Percentiles rank a stretch among this genome's conserved stretches.
phyloP scores from a whole-genome alignment of 2,113 vertebrate genomes.

The Otus sunia region DNA sequence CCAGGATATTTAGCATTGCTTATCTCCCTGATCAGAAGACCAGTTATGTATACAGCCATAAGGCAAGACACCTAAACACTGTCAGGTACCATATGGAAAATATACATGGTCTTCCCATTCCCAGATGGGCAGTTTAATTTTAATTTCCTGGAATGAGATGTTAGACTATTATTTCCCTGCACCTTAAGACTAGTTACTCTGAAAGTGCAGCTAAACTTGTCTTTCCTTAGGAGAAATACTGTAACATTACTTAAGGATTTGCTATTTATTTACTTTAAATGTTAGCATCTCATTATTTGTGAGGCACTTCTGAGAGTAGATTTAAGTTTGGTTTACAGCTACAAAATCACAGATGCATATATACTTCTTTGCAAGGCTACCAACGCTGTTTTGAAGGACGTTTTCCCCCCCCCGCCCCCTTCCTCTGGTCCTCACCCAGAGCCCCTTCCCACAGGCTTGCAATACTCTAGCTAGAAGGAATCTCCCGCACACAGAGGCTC shows the following conservation, averaged over 20 bases:
- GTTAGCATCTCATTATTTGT: neutral
- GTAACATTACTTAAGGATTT: neutral
- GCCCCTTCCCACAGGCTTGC: neutral
- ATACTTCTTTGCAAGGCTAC: neutral
- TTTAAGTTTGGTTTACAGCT: neutral
- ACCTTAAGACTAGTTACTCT: neutral
- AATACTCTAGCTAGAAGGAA: too few relatives aligned
- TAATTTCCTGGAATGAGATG: neutral
- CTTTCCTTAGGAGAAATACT: neutral
- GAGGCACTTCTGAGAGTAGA: neutral
- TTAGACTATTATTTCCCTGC: neutral
- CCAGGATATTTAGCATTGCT: neutral
- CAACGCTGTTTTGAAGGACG: neutral
- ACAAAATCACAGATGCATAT: neutral
- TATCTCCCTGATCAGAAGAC: neutral
- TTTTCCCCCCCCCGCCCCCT: fast-evolving
- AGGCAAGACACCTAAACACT: neutral
- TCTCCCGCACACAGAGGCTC: neutral
- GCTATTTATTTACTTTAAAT: neutral
- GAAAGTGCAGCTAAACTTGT: neutral
- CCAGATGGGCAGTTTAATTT: neutral
- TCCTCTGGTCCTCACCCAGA: neutral
- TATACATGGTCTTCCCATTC: neutral
- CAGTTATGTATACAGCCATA: neutral
- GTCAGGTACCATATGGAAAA: neutral